Conservation (phyloP, 2,797 vertebrate species). For the Tarsius wallacei region DNA sequence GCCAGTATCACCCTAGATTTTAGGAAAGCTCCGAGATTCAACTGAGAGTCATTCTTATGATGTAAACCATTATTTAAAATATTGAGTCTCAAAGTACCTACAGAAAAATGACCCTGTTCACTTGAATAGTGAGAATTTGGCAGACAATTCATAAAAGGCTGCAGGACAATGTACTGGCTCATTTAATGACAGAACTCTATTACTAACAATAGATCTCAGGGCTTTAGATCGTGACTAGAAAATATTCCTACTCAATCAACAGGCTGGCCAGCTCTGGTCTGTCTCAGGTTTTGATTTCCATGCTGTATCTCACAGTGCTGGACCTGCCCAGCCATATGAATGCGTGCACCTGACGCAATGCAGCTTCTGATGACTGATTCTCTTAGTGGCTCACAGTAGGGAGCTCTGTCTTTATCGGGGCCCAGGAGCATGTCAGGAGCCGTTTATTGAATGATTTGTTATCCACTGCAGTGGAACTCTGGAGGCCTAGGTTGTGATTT, state of each 20-base stretch:
- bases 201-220: not conserved
- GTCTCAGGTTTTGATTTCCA: not conserved
- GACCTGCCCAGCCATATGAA: not conserved
- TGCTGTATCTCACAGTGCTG: not conserved
- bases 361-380: not conserved
- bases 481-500: not conserved
- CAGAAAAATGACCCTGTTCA: not conserved
- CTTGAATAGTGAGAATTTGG: slow-evolving; percentile 21
- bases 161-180: not conserved
- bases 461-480: not conserved
- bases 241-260: not conserved
- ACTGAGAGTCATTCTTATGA: not conserved
- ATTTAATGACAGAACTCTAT: slow-evolving; percentile 24
- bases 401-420: not conserved
- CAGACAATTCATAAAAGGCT: not conserved
- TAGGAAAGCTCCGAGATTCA: not conserved
- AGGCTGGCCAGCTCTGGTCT: not conserved
- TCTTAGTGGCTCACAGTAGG: not conserved
- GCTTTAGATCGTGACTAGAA: not conserved
- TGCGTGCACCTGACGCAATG: not conserved
- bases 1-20: not conserved
- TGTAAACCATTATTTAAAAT: slow-evolving; percentile 21
- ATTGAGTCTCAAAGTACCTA: not conserved
- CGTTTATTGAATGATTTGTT: not conserved
- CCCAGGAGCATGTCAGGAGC: not conserved